These are phyloP conservation scores for Anoplophora glabripennis DNA, from an alignment of 1,140 invertebrate genomes.

Conservation along the genomic window DNA sequence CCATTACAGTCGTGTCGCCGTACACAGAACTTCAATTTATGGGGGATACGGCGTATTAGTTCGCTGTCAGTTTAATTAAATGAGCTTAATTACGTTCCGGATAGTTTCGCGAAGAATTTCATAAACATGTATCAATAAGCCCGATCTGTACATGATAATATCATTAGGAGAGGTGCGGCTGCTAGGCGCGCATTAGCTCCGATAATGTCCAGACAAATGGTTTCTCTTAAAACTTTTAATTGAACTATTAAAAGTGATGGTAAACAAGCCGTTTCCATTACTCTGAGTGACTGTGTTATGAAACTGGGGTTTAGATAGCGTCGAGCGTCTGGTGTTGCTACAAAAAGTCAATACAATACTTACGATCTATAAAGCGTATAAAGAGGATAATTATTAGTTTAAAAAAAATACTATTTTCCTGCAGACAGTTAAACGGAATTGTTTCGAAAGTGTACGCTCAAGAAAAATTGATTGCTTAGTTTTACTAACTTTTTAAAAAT, in stretches of 20 bases:
- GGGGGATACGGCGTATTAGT: constrained; percentile 36
- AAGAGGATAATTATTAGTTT: too few relatives aligned
- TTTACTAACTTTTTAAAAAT: too few relatives aligned
- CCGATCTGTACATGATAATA: constrained; percentile 30
- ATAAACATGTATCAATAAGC: constrained; percentile 32
- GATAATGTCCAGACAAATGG: constrained; percentile 2
- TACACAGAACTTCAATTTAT: constrained; percentile 44
- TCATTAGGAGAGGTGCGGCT: constrained; percentile 20
- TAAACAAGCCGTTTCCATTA: constrained; percentile 12
- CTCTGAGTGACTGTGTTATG: constrained; percentile 5
- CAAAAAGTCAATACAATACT: too few relatives aligned
- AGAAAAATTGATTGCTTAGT: too few relatives aligned
- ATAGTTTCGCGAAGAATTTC: constrained; percentile 42
- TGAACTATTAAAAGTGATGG: constrained; percentile 11
- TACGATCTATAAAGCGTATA: too few relatives aligned
- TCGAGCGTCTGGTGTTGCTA: too few relatives aligned
- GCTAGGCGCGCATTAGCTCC: too few relatives aligned
- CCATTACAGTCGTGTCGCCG: neutral
- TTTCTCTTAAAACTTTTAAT: constrained; percentile 14
- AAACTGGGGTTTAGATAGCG: too few relatives aligned
- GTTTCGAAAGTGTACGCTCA: too few relatives aligned
- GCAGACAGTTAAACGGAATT: too few relatives aligned
- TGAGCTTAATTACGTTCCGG: constrained; percentile 41
- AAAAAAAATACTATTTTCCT: too few relatives aligned
- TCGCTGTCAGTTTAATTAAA: constrained; percentile 42